These are phyloP conservation scores for Drosophila peninsularis DNA, from an alignment of 2,888 invertebrate species.

Conservation along the genomic window DNA sequence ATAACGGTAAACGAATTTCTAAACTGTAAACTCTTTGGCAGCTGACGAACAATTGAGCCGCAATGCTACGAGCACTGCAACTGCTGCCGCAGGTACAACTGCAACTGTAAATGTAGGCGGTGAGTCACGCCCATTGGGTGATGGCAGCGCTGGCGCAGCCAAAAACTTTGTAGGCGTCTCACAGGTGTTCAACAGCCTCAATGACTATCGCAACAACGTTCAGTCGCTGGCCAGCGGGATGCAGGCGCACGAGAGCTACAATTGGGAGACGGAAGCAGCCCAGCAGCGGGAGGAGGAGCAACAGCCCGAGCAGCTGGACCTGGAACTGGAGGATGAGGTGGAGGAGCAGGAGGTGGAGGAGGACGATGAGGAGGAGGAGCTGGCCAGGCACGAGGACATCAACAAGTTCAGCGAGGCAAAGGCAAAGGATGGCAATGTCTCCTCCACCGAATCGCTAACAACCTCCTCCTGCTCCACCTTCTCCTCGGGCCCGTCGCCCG, in stretches of 20 bases:
- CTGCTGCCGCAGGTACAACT: constrained; percentile 11
- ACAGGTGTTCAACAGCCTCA: constrained; percentile 88
- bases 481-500: constrained; percentile 84
- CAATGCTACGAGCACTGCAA: constrained; percentile 43
- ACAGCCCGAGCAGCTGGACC: constrained; percentile 52
- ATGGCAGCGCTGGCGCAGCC: constrained; percentile 61
- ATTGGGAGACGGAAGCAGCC: constrained; percentile 46
- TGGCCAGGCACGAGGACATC: constrained; percentile 65
- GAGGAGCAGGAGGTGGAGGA: constrained; percentile 36
- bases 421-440: constrained; percentile 51
- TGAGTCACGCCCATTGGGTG: constrained; percentile 56
- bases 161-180: constrained; percentile 86
- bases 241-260: constrained; percentile 53
- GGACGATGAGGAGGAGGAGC: constrained; percentile 32
- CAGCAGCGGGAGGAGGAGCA: constrained; percentile 41
- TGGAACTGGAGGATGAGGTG: constrained; percentile 23
- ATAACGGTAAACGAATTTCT: background rate
- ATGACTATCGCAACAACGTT: constrained; percentile 86
- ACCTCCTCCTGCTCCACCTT: constrained; percentile 85
- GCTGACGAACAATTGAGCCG: constrained; percentile 72
- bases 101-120: constrained; percentile 22
- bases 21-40: constrained; percentile 83
- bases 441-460: constrained; percentile 82
- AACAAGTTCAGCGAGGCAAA: constrained; percentile 76
- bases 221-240: constrained; percentile 71